Base-by-base conservation (phyloP, 2,888 invertebrate species). In the Sinopyrophorus schimmeli region DNA sequence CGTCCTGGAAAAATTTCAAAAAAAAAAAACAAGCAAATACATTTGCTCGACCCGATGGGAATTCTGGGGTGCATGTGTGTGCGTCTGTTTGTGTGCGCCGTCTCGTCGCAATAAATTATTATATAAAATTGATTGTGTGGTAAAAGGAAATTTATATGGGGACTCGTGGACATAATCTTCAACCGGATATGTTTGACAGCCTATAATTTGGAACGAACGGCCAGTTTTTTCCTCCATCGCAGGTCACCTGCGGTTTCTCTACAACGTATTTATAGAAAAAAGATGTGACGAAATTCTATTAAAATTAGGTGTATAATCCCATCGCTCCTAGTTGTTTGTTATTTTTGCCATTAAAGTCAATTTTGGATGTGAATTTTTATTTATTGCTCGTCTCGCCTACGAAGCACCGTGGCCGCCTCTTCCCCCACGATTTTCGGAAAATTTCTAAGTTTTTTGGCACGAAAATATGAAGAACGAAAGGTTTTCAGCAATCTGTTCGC, bases 141-240 rank as follows among this genome's bases (percentile, higher is more conserved):
- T 27, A 32, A 40, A 39, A 28, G 27, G 7, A 40, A 34, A 47
- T 40, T 47, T 40, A 40, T 40, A 32, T 24, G 14, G 26, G 21
- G 47, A 34, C 40, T 47, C 34, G 47, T 47, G 47, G 47, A 47
- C 40, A 39, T 31, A 47, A 48, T 48, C 35, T 34, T 35, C 26
- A 35, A 42, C 35, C 48, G 48, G 42, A 48, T 48, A 37, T 17
- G 37, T 42, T 41, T 48, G 48, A 48, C 41, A 48, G 37, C 35
- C 16, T 48, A 35, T 48, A 48, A 48, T 48, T 48, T 37, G 41
- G 41, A 32, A 41, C 21, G 20, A 48, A 48, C 41, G 11, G 15
- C 34, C 37, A 40, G 32, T 47, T 47, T 48, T 42, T 42, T 24
- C 26, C 11, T 10, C 31, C 17, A 20, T 26, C 23, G 30, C 9